phyloP scores from a whole-genome alignment of 2,888 invertebrate genomes.

The Sialis lutaria region DNA sequence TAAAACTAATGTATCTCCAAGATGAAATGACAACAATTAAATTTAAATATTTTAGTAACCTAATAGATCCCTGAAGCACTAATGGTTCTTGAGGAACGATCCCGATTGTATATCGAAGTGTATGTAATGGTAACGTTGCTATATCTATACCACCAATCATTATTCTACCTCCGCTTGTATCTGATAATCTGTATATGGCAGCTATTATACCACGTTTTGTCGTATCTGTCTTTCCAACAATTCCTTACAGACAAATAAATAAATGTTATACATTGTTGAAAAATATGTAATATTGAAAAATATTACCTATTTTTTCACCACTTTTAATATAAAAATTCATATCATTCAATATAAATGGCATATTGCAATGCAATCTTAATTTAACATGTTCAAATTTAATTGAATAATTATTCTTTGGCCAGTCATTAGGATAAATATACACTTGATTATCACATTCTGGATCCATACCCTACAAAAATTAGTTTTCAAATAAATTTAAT shows the following conservation, averaged over 20 bases:
- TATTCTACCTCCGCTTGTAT: slow-evolving; percentile 31
- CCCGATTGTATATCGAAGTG: slow-evolving; percentile 29
- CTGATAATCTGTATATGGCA: slow-evolving; percentile 39
- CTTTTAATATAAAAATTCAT: slow-evolving; percentile 32
- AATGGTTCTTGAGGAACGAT: slow-evolving; percentile 45
- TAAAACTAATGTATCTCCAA: slow-evolving; percentile 17
- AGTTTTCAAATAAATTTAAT: no score
- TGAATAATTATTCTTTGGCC: slow-evolving; percentile 7
- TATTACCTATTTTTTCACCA: slow-evolving; percentile 38
- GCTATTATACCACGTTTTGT: slow-evolving; percentile 39
- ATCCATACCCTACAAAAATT: no score
- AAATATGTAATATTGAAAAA: neutral
- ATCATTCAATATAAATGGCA: slow-evolving; percentile 30
- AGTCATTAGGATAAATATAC: neutral
- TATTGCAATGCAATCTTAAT: slow-evolving; percentile 26
- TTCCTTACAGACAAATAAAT: slow-evolving; percentile 18
- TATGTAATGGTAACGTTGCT: slow-evolving; percentile 12
- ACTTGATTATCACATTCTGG: no score
- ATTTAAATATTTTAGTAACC: neutral
- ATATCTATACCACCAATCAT: slow-evolving; percentile 34
- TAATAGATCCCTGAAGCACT: slow-evolving; percentile 37
- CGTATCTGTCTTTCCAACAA: slow-evolving; percentile 28
- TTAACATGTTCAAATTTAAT: slow-evolving; percentile 31
- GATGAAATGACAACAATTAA: neutral
- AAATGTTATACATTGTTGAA: neutral